Base-by-base conservation (phyloP, 2,888 invertebrate genomes). In the Epirrita christyi region DNA sequence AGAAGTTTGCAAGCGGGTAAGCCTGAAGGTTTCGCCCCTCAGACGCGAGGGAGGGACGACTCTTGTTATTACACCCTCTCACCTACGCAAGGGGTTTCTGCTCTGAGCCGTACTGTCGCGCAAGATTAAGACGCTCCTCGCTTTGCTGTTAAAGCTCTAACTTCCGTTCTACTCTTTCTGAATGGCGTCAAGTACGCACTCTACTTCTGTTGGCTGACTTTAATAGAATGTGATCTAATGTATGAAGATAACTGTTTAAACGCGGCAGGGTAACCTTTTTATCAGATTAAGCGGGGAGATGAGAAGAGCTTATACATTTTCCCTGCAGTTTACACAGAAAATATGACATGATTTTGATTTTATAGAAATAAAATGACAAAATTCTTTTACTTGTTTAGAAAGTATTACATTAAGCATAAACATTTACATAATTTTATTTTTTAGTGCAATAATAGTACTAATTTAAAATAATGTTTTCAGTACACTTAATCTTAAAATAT, bases 21-120 rank as follows among this genome's bases (percentile, higher is more conserved):
- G 84, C 77, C 81, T 69, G 82, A 75, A 81, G 80, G 82, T 81
- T 81, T 78, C 76, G 75, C 76, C 71, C 73, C 82, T 78, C 73
- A 66, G 69, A 72, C 71, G 72, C 70, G 75, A 68, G 73, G 75
- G 73, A 75, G 78, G 78, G 75, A 73, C 64, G 72, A 75, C 81
- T 83, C 85, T 85, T 89, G 88, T 90, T 91, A 90, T 88, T 88
- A 88, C 89, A 88, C 90, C 87, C 88, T 88, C 86, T 89, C 89
- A 87, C 88, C 89, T 87, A 88, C 83, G 86, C 81, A 85, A 85
- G 87, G 83, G 83, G 83, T 83, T 83, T 83, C 84, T 76, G 76
- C 80, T 83, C 74, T 73, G 78, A 87, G 80, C 80, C 75, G 73
- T 81, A 80, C 85, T 83, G 86, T 86, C 86, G 85, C 81, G 78